phyloP scores from a whole-genome alignment of 2,113 vertebrate genomes.

The Toxostoma redivivum region DNA sequence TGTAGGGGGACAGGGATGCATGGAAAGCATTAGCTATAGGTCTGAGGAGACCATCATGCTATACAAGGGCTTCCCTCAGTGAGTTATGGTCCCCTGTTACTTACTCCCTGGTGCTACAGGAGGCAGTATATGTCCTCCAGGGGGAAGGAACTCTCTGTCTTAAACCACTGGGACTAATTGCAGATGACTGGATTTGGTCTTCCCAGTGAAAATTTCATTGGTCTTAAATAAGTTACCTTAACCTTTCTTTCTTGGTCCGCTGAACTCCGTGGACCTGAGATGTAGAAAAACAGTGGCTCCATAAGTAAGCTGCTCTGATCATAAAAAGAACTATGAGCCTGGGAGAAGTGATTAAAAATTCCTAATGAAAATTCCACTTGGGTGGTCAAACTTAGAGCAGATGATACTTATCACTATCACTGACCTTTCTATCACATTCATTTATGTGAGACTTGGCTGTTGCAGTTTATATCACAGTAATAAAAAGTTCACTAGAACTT shows the following conservation, averaged over 20 bases:
- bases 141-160: neutral
- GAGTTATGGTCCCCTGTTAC: too few relatives aligned
- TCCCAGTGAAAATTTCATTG: neutral
- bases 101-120: neutral
- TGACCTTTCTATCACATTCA: neutral
- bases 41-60: neutral
- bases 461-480: neutral
- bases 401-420: neutral
- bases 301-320: neutral
- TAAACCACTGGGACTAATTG: neutral
- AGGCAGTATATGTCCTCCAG: neutral
- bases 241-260: neutral
- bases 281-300: neutral
- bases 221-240: neutral
- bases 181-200: neutral
- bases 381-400: neutral
- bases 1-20: too few relatives aligned
- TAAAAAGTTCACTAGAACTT: neutral
- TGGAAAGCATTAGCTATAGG: neutral
- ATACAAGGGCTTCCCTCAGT: fast-evolving
- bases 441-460: neutral
- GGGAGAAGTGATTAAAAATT: neutral
- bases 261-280: neutral
- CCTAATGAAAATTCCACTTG: neutral
- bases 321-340: neutral